Base-by-base conservation (phyloP, 2,113 vertebrate species). In the Gnathonemus longibarbis region DNA sequence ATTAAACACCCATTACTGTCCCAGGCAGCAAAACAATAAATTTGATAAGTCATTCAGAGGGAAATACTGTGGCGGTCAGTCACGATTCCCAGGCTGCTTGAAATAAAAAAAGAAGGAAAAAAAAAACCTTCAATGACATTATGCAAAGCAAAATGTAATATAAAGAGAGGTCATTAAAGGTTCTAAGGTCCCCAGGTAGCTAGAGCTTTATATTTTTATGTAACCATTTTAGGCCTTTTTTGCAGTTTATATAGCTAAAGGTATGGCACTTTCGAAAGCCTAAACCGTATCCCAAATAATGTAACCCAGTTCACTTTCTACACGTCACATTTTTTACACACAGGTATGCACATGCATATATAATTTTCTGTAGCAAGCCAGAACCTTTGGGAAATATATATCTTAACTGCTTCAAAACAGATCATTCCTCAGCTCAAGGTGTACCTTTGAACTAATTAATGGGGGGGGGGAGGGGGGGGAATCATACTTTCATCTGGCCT, bases 1-100 rank as follows among this genome's bases (percentile, higher is more conserved):
- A 99, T 99, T 99, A 99, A 99, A 98, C 97, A 98, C 97, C 97
- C 98, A 98, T 99, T 99, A 99, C 98, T 97, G 97, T 97, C 96
- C 96, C 95, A 94, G 94, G 95, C 96, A 96, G 97, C 96, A 95
- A 97, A 97, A 98, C 97, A 97, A 97, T 98, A 97, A 97, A 98
- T 98, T 96, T 97, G 96, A 97, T 97, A 97, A 97, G 97, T 97
- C 97, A 97, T 97, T 97, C 95, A 93, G 92, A 94, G 95, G 93
- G 96, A 96, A 96, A 97, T 96, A 94, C 96, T 96, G 95, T 94
- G 92, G 93, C 97, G 97, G 98, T 98, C 97, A 97, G 98, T 98
- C 97, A 98, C 97, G 97, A 97, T 96, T 93, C 96, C 94, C 90
- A 96, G 95, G 92, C 93, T 87, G 83, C 96, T 95, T 96, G 97